phyloP scores from a whole-genome alignment of 2,113 vertebrate species.

The Nycticebus coucang region DNA sequence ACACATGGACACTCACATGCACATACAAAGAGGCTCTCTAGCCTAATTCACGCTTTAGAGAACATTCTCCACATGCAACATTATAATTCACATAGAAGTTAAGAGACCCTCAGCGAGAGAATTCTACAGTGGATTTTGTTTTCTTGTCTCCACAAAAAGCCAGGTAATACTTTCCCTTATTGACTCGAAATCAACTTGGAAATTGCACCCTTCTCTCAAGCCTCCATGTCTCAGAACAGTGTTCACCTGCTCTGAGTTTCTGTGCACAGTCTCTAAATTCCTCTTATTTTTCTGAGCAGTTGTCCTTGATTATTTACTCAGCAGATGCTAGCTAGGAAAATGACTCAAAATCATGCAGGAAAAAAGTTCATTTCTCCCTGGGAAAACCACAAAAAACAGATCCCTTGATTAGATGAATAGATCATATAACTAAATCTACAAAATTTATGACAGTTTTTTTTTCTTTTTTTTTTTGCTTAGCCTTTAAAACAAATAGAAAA shows the following conservation, averaged over 20 bases:
- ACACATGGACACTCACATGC: not conserved
- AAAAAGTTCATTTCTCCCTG: not conserved
- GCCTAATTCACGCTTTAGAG: not conserved
- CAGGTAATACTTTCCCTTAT: not conserved
- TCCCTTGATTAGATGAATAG: not conserved
- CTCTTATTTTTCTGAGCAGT: not conserved
- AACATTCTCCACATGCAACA: not conserved
- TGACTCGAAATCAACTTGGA: not conserved
- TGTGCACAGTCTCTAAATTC: not conserved
- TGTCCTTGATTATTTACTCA: not conserved
- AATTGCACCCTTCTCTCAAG: conserved; percentile 12
- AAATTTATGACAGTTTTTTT: not conserved
- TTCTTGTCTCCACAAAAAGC: conserved; percentile 38
- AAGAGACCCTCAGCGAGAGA: not conserved
- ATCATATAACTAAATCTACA: not conserved
- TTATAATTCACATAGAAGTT: not conserved
- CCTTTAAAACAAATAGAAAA: conserved; percentile 18
- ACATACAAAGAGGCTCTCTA: not conserved
- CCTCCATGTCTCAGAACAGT: not conserved
- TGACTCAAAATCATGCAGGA: not conserved
- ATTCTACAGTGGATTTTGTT: not conserved
- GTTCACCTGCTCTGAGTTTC: not conserved
- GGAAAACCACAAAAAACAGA: not conserved
- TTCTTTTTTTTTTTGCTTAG: not conserved
- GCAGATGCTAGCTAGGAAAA: not conserved